Evolutionary conservation across 1,140 invertebrate species (phyloP).

Genomic region (Lethocerus indicus): DNA sequence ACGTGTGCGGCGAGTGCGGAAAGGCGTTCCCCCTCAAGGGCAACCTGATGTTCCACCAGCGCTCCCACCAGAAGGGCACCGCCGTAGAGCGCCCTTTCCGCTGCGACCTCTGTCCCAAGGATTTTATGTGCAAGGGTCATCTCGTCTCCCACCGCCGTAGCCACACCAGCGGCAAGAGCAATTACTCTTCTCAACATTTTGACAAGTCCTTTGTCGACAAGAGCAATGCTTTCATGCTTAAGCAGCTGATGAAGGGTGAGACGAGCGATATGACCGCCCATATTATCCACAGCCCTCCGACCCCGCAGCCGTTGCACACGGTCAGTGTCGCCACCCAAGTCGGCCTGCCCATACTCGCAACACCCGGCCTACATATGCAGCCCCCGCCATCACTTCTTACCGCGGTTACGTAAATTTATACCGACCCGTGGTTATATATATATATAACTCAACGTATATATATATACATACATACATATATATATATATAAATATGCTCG

Average conservation of each 20-base stretch:
- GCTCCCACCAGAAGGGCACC: slow-evolving; percentile 75
- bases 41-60: slow-evolving; percentile 46
- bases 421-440: background rate
- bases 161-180: slow-evolving; percentile 64
- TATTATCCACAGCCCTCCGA: slow-evolving; percentile 15
- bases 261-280: slow-evolving; percentile 26
- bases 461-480: too few relatives aligned
- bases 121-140: slow-evolving; percentile 90
- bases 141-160: slow-evolving; percentile 75
- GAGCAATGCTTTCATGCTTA: slow-evolving; percentile 41
- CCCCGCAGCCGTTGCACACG: slow-evolving; percentile 14
- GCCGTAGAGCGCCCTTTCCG: slow-evolving; percentile 80
- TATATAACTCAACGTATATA: too few relatives aligned
- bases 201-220: slow-evolving; percentile 65
- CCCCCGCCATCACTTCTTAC: slow-evolving; percentile 19
- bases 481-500: too few relatives aligned
- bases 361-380: slow-evolving; percentile 19
- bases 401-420: slow-evolving; percentile 19
- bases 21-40: slow-evolving; percentile 22
- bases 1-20: slow-evolving; percentile 21
- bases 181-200: slow-evolving; percentile 55
- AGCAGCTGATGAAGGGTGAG: slow-evolving; percentile 26
- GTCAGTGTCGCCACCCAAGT: slow-evolving; percentile 21
- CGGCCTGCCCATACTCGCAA: slow-evolving; percentile 19
- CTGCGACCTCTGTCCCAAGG: slow-evolving; percentile 91